Conservation (phyloP, 1,140 invertebrate species). For the Drosophila arawakana region DNA sequence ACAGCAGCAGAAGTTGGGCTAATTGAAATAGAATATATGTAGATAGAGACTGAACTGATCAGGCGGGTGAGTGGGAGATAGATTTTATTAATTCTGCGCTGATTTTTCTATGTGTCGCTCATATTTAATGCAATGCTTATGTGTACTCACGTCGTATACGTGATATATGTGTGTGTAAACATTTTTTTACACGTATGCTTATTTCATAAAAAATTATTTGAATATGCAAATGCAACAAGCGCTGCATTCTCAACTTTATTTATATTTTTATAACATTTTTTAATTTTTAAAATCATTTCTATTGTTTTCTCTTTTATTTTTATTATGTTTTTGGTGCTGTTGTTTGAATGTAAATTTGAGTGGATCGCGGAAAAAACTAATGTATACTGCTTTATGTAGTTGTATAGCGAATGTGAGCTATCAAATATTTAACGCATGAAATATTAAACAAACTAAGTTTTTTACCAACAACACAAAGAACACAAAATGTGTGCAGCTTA, state of each 20-base stretch:
- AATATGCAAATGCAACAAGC: conserved; percentile 71
- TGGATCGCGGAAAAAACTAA: conserved; percentile 20
- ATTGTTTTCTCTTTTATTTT: conserved; percentile 32
- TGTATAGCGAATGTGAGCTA: conserved; percentile 35
- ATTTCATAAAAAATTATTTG: conserved; percentile 73
- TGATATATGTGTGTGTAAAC: background rate
- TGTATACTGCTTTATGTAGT: conserved; percentile 63
- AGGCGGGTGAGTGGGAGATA: background rate
- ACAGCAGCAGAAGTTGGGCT: conserved; percentile 8
- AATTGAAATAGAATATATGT: conserved; percentile 47
- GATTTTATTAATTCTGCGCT: conserved; percentile 55
- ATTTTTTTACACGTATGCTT: conserved; percentile 35
- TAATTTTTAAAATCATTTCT: conserved; percentile 43
- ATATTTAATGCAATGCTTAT: conserved; percentile 49
- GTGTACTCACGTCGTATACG: conserved; percentile 31
- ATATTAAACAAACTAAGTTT: conserved; percentile 73
- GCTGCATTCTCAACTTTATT: conserved; percentile 42
- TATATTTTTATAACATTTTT: conserved; percentile 18
- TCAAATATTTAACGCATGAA: conserved; percentile 75
- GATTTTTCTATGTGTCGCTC: conserved; percentile 52
- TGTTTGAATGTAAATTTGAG: conserved; percentile 33
- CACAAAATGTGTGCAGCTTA: conserved; percentile 57
- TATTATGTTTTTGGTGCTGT: conserved; percentile 14
- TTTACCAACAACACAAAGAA: conserved; percentile 57
- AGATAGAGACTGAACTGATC: background rate